Percentiles rank a stretch among this genome's conserved stretches.
phyloP scores from a whole-genome alignment of 2,888 invertebrate genomes.

The Drosophila neotestacea region DNA sequence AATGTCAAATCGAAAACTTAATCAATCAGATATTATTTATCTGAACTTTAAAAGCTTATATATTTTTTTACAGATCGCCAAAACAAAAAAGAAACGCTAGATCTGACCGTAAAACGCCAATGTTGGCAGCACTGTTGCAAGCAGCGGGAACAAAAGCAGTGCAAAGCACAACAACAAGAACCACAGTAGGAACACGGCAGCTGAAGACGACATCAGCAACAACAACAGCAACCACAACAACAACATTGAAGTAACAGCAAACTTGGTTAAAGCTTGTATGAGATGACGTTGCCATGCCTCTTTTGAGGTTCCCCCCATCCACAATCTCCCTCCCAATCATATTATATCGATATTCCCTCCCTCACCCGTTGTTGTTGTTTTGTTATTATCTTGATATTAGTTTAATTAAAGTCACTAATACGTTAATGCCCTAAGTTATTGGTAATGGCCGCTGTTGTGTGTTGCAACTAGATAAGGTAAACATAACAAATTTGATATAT shows the following conservation, averaged over 20 bases:
- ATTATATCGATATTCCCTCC: slow-evolving; percentile 10
- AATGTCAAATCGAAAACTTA: too few relatives aligned
- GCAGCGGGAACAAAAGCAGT: slow-evolving; percentile 12
- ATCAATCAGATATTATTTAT: too few relatives aligned
- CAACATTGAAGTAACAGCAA: slow-evolving; percentile 22
- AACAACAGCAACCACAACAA: slow-evolving; percentile 3
- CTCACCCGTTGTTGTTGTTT: neutral
- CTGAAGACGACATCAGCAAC: slow-evolving; percentile 35
- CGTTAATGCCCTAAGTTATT: slow-evolving; percentile 29
- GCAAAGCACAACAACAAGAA: slow-evolving; percentile 12
- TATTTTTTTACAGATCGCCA: neutral
- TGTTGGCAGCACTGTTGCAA: slow-evolving; percentile 23
- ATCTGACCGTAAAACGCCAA: slow-evolving; percentile 14
- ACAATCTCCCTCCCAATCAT: neutral
- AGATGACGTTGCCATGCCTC: slow-evolving; percentile 45
- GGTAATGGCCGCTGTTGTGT: neutral
- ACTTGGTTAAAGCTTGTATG: slow-evolving; percentile 31
- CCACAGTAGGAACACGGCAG: slow-evolving; percentile 17
- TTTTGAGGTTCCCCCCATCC: neutral
- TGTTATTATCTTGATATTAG: slow-evolving; percentile 6
- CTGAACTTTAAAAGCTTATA: neutral
- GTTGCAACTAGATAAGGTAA: slow-evolving; percentile 18
- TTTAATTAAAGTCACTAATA: slow-evolving; percentile 21
- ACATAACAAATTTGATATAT: slow-evolving; percentile 17
- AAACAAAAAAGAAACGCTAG: neutral